Conservation (phyloP, 2,113 vertebrate species). For the Triplophysa siluroides region DNA sequence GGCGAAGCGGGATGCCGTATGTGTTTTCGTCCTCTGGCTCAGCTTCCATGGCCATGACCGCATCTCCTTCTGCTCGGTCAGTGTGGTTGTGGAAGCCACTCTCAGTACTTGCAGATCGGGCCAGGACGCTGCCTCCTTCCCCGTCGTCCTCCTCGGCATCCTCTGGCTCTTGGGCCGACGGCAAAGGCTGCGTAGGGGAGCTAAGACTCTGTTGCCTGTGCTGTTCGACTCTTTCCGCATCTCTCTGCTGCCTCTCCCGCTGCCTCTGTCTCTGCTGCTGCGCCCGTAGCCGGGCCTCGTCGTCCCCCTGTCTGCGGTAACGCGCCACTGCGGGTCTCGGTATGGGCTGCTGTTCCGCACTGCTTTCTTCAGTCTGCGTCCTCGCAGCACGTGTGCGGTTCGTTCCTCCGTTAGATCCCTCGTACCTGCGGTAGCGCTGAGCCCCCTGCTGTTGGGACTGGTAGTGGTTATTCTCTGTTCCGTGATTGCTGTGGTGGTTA, state of each 20-base stretch:
- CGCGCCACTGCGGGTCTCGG: constrained; percentile 69
- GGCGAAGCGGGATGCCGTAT: constrained; percentile 62
- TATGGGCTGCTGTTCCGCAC: constrained; percentile 65
- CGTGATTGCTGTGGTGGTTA: constrained; percentile 62
- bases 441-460: constrained; percentile 36
- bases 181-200: constrained; percentile 3
- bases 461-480: constrained; percentile 52
- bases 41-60: constrained; percentile 74
- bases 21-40: constrained; percentile 65
- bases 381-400: constrained; percentile 38
- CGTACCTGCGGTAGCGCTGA: constrained; percentile 59
- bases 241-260: constrained; percentile 64
- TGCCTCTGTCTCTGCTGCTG: constrained; percentile 72
- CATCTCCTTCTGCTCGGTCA: constrained; percentile 90
- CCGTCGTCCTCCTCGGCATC: constrained; percentile 77
- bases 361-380: constrained; percentile 58
- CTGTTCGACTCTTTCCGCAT: constrained; percentile 49
- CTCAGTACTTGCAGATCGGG: constrained; percentile 92
- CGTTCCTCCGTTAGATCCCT: constrained; percentile 51
- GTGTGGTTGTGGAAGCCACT: constrained; percentile 95
- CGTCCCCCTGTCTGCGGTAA: constrained; percentile 74
- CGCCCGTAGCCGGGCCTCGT: constrained; percentile 67
- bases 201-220: constrained; percentile 39
- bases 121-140: constrained; percentile 74
- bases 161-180: constrained; percentile 20